A percentile compares a stretch with the other conserved stretches of the same genome.
Evolutionary conservation across 2,888 invertebrate genomes (phyloP).

Genomic region (Aproaerema taeniolella): DNA sequence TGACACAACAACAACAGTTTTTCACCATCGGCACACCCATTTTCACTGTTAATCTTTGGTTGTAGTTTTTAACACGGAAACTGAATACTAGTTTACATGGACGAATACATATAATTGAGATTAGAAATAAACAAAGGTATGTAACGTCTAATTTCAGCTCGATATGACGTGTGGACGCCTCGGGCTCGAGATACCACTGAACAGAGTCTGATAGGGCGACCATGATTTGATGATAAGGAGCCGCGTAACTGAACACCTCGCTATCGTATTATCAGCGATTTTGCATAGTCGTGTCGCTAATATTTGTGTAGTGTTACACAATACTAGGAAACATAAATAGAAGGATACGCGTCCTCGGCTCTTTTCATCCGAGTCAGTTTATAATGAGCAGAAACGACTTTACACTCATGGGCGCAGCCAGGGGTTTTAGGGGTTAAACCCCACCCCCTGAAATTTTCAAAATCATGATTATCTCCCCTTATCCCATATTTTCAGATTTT

Average conservation of each 20-base stretch:
- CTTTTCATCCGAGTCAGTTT: no score
- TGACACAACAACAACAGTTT: slow-evolving; percentile 53
- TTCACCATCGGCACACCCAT: slow-evolving; percentile 67
- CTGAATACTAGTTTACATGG: neutral
- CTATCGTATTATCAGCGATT: slow-evolving; percentile 1
- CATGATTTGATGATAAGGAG: slow-evolving; percentile 10
- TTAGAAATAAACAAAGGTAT: slow-evolving; percentile 5
- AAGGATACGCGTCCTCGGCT: no score
- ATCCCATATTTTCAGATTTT: no score
- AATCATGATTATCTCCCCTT: no score
- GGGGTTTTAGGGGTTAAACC: no score
- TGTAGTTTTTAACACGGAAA: neutral
- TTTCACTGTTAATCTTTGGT: slow-evolving; percentile 12
- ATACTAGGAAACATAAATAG: no score
- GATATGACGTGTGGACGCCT: slow-evolving; percentile 1
- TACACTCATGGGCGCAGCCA: no score
- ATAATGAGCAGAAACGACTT: no score
- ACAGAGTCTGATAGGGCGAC: slow-evolving; percentile 3
- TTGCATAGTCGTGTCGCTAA: neutral
- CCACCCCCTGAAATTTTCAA: no score
- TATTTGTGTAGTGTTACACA: neutral
- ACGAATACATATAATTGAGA: neutral
- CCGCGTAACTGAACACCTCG: no score
- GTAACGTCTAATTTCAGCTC: slow-evolving; percentile 8
- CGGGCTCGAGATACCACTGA: slow-evolving; percentile 6